phyloP scores from a whole-genome alignment of 2,797 vertebrate species.

The Myotis vivesi region DNA sequence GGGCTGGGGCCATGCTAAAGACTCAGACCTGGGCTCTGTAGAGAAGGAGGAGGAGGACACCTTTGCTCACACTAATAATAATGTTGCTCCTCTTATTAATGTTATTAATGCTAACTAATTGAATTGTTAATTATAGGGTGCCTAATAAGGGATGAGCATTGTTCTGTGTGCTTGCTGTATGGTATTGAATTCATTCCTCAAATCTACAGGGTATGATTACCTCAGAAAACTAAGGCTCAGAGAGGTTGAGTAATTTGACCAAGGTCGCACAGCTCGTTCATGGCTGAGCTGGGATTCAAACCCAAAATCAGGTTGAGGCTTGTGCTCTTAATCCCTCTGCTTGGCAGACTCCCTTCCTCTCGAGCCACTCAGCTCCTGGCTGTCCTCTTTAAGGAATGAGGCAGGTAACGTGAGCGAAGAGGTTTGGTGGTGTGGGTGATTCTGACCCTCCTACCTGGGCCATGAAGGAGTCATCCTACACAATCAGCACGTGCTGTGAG shows the following conservation, averaged over 20 bases:
- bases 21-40: neutral
- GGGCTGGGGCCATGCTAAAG: neutral
- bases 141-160: conserved; percentile 63
- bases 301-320: conserved; percentile 36
- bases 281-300: conserved; percentile 42
- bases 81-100: conserved; percentile 53
- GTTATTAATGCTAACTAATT: conserved; percentile 61
- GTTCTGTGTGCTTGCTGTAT: neutral
- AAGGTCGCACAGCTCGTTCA: conserved; percentile 50
- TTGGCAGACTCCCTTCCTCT: neutral
- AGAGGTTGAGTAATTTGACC: conserved; percentile 60
- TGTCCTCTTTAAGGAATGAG: neutral
- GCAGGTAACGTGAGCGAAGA: neutral
- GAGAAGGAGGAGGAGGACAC: neutral
- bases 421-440: neutral
- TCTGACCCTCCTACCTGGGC: neutral
- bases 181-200: conserved; percentile 39
- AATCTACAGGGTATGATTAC: conserved; percentile 40
- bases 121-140: conserved; percentile 54
- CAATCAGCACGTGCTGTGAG: neutral
- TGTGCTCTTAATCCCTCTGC: conserved; percentile 32
- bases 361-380: neutral
- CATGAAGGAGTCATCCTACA: neutral
- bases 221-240: conserved; percentile 51
- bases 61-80: conserved; percentile 33